Conservation (phyloP, 2,113 vertebrate species). For the Scalopus aquaticus region DNA sequence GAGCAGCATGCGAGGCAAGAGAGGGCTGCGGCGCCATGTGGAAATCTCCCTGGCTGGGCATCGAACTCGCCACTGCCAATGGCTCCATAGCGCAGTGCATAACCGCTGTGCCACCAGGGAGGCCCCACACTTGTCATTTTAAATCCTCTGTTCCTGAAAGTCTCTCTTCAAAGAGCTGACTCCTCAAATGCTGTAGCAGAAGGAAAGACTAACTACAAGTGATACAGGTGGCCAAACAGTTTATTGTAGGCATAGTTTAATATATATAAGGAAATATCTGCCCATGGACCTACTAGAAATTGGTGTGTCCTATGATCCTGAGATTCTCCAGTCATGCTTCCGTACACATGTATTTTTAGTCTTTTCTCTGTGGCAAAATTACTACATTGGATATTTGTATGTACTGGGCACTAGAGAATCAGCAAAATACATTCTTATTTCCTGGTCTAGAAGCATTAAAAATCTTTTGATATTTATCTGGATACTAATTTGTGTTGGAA, state of each 20-base stretch:
- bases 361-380: neutral
- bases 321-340: neutral
- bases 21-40: too few species aligned
- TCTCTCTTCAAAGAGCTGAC: neutral
- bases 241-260: neutral
- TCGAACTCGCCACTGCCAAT: too few species aligned
- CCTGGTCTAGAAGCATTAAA: neutral
- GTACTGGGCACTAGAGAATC: neutral
- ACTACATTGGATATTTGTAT: neutral
- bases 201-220: neutral
- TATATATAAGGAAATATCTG: neutral
- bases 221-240: neutral
- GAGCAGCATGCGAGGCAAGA: too few species aligned
- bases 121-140: neutral
- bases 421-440: neutral
- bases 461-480: neutral
- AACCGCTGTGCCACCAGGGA: too few species aligned
- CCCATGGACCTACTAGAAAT: neutral
- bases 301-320: neutral
- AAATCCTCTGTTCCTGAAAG: neutral
- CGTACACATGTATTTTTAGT: neutral
- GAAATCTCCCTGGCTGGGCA: too few species aligned
- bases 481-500: neutral
- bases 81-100: too few species aligned
- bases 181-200: neutral